phyloP scores from a whole-genome alignment of 1,140 invertebrate species.

The Polyergus mexicanus region DNA sequence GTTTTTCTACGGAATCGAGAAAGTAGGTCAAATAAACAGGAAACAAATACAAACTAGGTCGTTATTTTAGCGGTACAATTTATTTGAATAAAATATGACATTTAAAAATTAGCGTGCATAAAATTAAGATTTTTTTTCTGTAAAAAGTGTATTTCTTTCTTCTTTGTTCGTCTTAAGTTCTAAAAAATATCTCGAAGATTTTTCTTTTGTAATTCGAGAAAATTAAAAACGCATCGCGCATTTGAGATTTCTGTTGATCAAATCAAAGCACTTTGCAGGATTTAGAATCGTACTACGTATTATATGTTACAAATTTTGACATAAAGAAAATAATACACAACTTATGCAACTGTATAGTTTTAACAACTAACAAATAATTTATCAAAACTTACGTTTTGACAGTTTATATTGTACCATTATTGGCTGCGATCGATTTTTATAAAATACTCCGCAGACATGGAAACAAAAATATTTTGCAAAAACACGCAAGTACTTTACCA shows the following conservation, averaged over 20 bases:
- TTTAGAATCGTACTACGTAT: too few species aligned
- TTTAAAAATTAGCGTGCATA: not conserved
- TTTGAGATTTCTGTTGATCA: not conserved
- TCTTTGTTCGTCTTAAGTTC: not conserved
- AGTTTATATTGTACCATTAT: not conserved
- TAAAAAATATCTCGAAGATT: not conserved
- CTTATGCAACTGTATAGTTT: not conserved
- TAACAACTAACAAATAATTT: not conserved
- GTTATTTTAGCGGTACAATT: not conserved
- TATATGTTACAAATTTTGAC: not conserved
- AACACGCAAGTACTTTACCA: not conserved
- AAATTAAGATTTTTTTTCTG: not conserved
- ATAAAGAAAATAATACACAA: constrained; percentile 15
- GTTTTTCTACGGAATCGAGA: not conserved
- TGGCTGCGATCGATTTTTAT: not conserved
- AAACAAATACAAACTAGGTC: not conserved
- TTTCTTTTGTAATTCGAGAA: too few species aligned
- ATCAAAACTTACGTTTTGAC: constrained; percentile 32
- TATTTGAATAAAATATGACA: not conserved
- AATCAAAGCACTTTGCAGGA: constrained; percentile 4
- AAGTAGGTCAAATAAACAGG: not conserved
- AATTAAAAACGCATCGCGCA: not conserved
- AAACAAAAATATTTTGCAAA: not conserved
- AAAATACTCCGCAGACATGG: not conserved
- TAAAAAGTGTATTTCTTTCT: not conserved